Evolutionary conservation across 2,888 invertebrate species (phyloP), one percentile per base, ranked within the genome.

Genomic region (Heliconius sara): DNA sequence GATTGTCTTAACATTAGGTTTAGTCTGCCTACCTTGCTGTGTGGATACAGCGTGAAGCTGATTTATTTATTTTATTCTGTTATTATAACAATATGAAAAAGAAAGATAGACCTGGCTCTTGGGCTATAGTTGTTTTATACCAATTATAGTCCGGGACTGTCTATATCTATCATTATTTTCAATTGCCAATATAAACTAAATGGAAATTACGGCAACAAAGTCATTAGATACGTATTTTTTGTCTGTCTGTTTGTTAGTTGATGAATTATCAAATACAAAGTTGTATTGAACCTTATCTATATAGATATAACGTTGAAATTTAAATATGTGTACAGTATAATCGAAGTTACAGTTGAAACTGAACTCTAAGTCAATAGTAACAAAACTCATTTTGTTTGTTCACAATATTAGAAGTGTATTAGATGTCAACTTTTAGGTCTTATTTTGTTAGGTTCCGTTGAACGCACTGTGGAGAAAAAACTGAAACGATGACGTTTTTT

Each of bases 221-320:
- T 78, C 74, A 74, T 78, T 74, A 78, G 67, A 67, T 66, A 73
- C n/a, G 43, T 73, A 25, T 68, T 78, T 78, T 78, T 78, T 78
- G 78, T 78, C 27, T 57, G 78, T 78, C 78, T 74, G 67, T 67
- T 57, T 74, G 60, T 68, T 57, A 57, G 43, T 10, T 43, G 4
- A n/a, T 27, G 52, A 25, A 34, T 65, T 65, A 57, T 10, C 13
- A 47, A 60, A 60, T 10, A 34, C 16, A 65, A n/a, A 63, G 30
- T 22, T 34, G 34, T n/a, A 65, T 39, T 68, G 52, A 47, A 75
- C 65, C 66, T 60, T 73, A 73, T 60, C 0, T 0, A 0, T 4
- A 39, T 16, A 7, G 2, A 16, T 0, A 60, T 73, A 73, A 60
- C 7, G 73, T 60, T 22, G 73, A 73, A 73, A 60, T 19, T 57